phyloP scores from a whole-genome alignment of 2,113 vertebrate genomes.

The Sylvilagus bachmani region DNA sequence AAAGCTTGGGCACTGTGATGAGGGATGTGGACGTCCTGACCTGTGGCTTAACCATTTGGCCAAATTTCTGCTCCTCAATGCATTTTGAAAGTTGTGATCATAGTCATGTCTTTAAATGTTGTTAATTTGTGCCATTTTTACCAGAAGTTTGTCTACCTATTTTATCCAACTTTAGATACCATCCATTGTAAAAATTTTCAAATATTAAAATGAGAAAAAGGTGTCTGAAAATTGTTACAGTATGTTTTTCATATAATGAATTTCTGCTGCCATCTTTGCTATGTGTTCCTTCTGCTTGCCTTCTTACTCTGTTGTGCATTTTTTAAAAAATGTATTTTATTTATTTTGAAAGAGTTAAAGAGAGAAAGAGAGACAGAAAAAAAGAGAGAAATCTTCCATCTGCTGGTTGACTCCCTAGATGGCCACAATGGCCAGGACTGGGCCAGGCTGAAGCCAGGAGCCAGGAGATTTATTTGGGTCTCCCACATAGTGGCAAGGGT shows the following conservation, averaged over 20 bases:
- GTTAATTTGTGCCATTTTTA: neutral
- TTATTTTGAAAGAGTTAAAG: no score
- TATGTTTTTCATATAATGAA: neutral
- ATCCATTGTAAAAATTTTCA: slow-evolving; percentile 5
- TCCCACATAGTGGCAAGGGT: no score
- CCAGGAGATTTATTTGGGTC: no score
- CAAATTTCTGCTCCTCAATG: slow-evolving; percentile 28
- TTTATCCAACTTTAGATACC: slow-evolving; percentile 39
- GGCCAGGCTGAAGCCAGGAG: no score
- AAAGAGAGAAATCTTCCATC: no score
- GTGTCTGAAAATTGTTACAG: neutral
- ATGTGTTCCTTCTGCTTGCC: neutral
- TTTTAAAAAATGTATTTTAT: neutral
- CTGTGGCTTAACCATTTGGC: neutral
- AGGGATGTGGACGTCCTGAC: no score
- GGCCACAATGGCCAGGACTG: no score
- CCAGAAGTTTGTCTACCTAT: neutral
- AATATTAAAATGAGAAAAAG: slow-evolving; percentile 7
- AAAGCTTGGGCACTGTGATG: no score
- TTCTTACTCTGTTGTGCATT: neutral
- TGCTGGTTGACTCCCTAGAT: no score
- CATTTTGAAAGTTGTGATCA: neutral
- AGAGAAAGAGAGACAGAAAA: no score
- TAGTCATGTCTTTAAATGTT: slow-evolving; percentile 6
- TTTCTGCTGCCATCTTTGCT: slow-evolving; percentile 3